These are phyloP conservation scores for Drosophila maculinotata DNA, from an alignment of 2,888 invertebrate genomes.

Conservation along the genomic window DNA sequence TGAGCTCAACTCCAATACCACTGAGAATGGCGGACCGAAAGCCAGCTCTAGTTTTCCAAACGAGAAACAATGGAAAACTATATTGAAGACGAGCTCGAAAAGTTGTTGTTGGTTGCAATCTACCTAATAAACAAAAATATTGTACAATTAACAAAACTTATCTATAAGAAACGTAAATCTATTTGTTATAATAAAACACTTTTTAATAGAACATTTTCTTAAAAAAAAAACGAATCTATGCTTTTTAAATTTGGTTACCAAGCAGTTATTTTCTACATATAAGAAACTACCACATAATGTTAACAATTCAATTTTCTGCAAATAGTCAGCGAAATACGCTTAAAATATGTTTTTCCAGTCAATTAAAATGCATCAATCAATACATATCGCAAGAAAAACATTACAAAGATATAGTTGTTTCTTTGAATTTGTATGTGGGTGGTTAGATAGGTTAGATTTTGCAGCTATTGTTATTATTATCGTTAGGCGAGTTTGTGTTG, in stretches of 20 bases:
- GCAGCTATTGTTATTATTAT: slow-evolving; percentile 31
- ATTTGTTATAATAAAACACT: too few species aligned
- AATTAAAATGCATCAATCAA: slow-evolving; percentile 6
- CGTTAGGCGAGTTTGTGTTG: slow-evolving; percentile 19
- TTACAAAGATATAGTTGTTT: background rate
- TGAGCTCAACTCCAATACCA: slow-evolving; percentile 33
- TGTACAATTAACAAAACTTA: too few species aligned
- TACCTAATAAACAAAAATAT: too few species aligned
- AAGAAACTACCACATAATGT: too few species aligned
- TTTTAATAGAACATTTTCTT: too few species aligned
- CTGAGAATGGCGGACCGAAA: slow-evolving; percentile 28
- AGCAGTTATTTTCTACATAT: too few species aligned
- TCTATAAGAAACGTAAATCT: too few species aligned
- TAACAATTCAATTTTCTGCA: background rate
- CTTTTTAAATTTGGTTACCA: too few species aligned
- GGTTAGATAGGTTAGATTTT: background rate
- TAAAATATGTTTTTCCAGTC: background rate
- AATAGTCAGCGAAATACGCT: background rate
- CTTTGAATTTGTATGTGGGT: slow-evolving; percentile 4
- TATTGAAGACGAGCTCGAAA: slow-evolving; percentile 1
- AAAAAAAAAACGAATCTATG: too few species aligned
- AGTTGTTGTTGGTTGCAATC: too few species aligned
- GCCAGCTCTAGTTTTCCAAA: slow-evolving; percentile 24
- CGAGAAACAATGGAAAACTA: slow-evolving; percentile 28
- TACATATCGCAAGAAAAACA: background rate